Conservation (phyloP, 2,797 vertebrate genomes). For the Poeciliopsis paucimaculata region DNA sequence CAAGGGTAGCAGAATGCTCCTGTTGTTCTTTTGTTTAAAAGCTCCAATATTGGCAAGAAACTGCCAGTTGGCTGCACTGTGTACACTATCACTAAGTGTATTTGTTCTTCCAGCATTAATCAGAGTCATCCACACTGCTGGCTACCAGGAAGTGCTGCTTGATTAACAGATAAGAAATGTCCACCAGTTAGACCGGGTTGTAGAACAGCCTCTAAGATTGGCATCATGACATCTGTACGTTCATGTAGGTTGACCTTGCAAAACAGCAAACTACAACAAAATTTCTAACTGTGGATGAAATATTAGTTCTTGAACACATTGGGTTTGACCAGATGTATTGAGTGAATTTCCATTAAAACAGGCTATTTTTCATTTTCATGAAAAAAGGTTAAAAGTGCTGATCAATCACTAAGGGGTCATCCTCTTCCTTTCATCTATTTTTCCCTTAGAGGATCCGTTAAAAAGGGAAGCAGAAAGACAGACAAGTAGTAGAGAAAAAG, state of each 20-base stretch:
- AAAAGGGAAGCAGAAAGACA: conserved; percentile 64
- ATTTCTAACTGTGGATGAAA: conserved; percentile 18
- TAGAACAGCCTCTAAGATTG: conserved; percentile 28
- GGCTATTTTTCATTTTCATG: conserved; percentile 38
- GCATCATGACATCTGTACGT: conserved; percentile 5
- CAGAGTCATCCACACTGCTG: conserved; percentile 64
- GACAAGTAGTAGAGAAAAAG: conserved; percentile 54
- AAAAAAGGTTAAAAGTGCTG: conserved; percentile 69
- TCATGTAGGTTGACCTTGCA: conserved; percentile 38
- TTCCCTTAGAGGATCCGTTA: conserved; percentile 61
- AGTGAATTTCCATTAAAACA: conserved; percentile 52
- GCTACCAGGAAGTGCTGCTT: conserved; percentile 62
- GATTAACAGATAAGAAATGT: conserved; percentile 67
- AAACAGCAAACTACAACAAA: conserved; percentile 33
- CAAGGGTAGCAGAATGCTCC: conserved; percentile 36
- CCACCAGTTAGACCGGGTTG: conserved; percentile 47
- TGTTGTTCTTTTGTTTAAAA: conserved; percentile 40
- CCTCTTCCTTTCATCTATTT: conserved; percentile 71
- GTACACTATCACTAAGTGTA: conserved; percentile 72
- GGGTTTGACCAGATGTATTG: conserved; percentile 39
- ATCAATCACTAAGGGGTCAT: conserved; percentile 78
- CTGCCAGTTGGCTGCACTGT: conserved; percentile 49
- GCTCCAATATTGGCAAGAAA: conserved; percentile 75
- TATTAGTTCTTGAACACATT: conserved; percentile 36
- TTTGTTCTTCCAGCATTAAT: conserved; percentile 80